phyloP scores from a whole-genome alignment of 2,113 vertebrate species.

The Taxidea taxus region DNA sequence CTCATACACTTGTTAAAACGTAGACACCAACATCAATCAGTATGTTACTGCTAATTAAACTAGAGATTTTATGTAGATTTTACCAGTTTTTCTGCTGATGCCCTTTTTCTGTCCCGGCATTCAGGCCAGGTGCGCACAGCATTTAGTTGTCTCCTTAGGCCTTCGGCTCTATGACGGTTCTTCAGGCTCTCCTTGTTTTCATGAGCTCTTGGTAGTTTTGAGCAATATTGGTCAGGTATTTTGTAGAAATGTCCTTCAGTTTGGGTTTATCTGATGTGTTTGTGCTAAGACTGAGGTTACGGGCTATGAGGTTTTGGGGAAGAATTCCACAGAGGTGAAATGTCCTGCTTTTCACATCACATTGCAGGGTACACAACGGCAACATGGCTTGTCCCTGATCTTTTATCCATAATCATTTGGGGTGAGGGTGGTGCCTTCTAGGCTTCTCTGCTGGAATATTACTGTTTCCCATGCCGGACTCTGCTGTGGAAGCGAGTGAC shows the following conservation, averaged over 20 bases:
- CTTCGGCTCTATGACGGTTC: neutral
- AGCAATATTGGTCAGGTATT: neutral
- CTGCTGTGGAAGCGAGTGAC: neutral
- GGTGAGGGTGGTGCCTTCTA: no score
- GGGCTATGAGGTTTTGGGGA: neutral
- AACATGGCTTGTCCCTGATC: no score
- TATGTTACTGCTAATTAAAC: neutral
- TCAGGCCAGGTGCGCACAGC: neutral
- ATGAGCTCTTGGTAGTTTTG: neutral
- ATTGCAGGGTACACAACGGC: fast-evolving
- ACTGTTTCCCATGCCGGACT: neutral
- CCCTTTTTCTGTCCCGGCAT: neutral
- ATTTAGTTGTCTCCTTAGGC: neutral
- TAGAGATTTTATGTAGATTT: neutral
- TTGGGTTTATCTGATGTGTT: neutral
- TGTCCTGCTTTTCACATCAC: neutral
- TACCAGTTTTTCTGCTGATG: neutral
- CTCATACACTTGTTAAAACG: neutral
- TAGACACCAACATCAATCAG: neutral
- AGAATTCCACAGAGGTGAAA: neutral
- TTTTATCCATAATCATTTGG: neutral
- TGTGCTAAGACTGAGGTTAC: neutral
- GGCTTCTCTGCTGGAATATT: neutral
- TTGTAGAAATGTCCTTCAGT: neutral
- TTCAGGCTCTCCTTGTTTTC: neutral